Base-by-base conservation (phyloP, 2,888 invertebrate genomes). In the Calliopum simillimum region DNA sequence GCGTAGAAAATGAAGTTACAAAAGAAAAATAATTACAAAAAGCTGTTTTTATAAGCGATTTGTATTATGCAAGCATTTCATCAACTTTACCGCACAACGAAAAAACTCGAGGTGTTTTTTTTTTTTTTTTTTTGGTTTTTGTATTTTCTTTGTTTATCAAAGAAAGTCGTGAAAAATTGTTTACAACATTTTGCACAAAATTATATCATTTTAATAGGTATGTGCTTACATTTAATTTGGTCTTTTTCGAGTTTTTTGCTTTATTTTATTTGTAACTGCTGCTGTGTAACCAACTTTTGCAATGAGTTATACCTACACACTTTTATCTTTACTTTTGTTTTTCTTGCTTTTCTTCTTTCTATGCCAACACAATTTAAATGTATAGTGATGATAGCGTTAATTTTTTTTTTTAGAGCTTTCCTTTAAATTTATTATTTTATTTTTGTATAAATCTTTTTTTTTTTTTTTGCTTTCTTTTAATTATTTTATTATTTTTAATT, bases 21-120 rank as follows among this genome's bases (percentile, higher is more conserved):
- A 41, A 19, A 64, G 23, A 47, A 19, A 65, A 16, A 55, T 12
- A 33, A 33, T 6, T 33, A 33, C 33, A 33, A 33, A n/a, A 33
- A 53, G 19, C 21, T 65, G 44, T 65, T 65, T 13, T 21, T 65
- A 5, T 65, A 44, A 21, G 4, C n/a, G 33, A 23, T 49, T 41
- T 47, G 41, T 16, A 51, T 65, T 65, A 53, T 65, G 65, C 65
- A 65, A 65, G 53, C 55, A 25, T 21, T 53, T 64, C 41, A 53
- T 4, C 19, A 19, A 56, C 11, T 25, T 6, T 21, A 23, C 12
- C 16, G 25, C 12, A 25, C 2, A 56, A 25, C 21, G 23, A 56
- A 25, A 56, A 19, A 16, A 19, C 2, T 19, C 16, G 3, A 23
- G 4, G 4, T 55, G 12, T 14, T 51, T 6, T 5, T 5, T 12